Evolutionary conservation across 1,140 invertebrate species (phyloP), one percentile per base, ranked within the genome.

Genomic region (fruit fly (Drosophila melanogaster)): DNA sequence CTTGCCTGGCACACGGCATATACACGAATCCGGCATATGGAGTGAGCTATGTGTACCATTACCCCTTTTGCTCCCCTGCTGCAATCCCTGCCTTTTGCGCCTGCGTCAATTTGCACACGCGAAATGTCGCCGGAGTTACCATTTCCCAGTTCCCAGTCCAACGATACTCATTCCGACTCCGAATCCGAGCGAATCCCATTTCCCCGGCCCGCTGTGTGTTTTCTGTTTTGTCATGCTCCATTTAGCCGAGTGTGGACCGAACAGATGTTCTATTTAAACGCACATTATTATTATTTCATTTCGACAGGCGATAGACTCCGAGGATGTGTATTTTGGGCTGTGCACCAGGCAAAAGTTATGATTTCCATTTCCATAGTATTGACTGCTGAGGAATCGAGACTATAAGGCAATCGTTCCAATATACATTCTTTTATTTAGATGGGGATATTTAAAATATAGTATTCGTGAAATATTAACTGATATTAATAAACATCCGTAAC

Each of bases 261-360:
- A 91, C 90, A 91, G 90, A 92, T 92, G 90, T 92, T 92, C 85
- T 79, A 85, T 92, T 91, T 91, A 91, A 92, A 90, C 90, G 90
- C 87, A 83, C 80, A 91, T 92, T 91, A 92, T 87, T 86, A 90
- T 90, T 90, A 90, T 90, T 90, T 76, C 85, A 89, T 89, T 89
- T 89, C 85, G 77, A 79, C 77, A 69, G 79, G 56, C 76, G 79
- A 89, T 80, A 61, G 64, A 66, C 65, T 80, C 75, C 51, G 75
- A 76, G 84, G 58, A 69, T 61, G 64, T 79, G 58, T 69, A 47
- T 37, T 70, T 55, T 47, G 50, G 11, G 62, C 35, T 41, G 65
- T 67, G 43, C 62, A 87, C 83, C 83, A 26, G 43, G 61, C 83
- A 33, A 72, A 77, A 11, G 14, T 51, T 50, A 57, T 51, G 2